A percentile compares a stretch with the other conserved stretches of the same genome.
These are phyloP conservation scores for Gobio occitaniae DNA, from an alignment of 2,797 vertebrate genomes.

Conservation along the genomic window DNA sequence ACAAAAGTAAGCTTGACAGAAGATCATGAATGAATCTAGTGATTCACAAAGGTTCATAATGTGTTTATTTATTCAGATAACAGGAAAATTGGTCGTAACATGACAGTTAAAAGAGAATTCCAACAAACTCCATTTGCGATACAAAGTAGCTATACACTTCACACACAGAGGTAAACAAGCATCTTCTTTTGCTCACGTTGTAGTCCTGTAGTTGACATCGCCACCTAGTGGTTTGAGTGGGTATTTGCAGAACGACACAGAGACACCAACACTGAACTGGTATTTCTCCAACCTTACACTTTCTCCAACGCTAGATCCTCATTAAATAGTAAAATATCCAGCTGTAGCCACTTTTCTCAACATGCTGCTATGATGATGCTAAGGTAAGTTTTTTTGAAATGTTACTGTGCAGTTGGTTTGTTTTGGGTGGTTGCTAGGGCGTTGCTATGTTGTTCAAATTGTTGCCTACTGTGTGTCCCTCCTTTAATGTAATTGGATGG, in stretches of 20 bases:
- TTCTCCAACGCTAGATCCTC: neutral
- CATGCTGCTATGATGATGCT: neutral
- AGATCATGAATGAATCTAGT: neutral
- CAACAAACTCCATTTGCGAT: neutral
- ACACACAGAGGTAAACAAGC: neutral
- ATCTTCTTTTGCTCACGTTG: neutral
- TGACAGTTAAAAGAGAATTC: neutral
- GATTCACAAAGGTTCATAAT: neutral
- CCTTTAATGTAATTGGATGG: neutral
- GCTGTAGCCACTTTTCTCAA: neutral
- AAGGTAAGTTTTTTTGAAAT: too few relatives aligned
- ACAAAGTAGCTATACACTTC: neutral
- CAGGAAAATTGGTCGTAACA: neutral
- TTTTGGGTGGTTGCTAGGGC: neutral
- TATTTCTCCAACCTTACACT: neutral
- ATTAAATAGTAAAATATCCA: neutral
- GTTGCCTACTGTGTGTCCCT: neutral
- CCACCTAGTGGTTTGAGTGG: neutral
- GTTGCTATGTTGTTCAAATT: neutral
- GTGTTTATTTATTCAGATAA: neutral
- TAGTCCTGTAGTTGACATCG: neutral
- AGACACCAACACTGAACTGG: too few relatives aligned
- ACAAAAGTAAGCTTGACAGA: too few relatives aligned
- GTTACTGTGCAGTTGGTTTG: neutral
- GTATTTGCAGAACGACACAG: neutral